These are phyloP conservation scores for Hypercompe scribonia DNA, from an alignment of 2,888 invertebrate species.

Conservation along the genomic window DNA sequence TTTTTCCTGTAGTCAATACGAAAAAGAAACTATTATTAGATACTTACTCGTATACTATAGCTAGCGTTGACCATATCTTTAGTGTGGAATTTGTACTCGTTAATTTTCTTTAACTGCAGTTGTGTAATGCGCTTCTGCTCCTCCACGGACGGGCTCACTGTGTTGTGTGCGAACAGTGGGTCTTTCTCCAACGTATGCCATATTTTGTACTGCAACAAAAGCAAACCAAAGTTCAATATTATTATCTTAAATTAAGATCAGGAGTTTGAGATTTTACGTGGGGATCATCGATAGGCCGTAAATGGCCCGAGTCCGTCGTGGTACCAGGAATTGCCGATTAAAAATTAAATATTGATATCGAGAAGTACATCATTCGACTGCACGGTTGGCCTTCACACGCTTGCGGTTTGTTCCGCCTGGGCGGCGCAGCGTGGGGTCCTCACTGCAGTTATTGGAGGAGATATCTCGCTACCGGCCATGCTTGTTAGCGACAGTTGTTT, in stretches of 20 bases:
- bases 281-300: no score
- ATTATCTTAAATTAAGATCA: neutral
- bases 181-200: constrained; percentile 93
- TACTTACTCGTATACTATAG: constrained; percentile 88
- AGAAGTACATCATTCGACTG: no score
- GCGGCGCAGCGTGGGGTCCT: no score
- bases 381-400: no score
- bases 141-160: constrained; percentile 88
- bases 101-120: constrained; percentile 89
- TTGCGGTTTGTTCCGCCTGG: no score
- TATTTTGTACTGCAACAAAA: constrained; percentile 89
- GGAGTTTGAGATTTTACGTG: neutral
- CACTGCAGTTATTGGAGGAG: no score
- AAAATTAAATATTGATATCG: no score
- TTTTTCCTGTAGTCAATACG: neutral
- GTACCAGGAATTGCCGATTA: no score
- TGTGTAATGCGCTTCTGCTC: constrained; percentile 91
- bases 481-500: no score
- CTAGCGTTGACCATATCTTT: constrained; percentile 87
- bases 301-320: no score
- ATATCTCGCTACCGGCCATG: no score
- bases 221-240: constrained; percentile 8
- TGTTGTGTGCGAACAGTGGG: constrained; percentile 90
- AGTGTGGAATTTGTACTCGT: constrained; percentile 89
- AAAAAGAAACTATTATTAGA: no score